A percentile compares a stretch with the other conserved stretches of the same genome.
phyloP scores from a whole-genome alignment of 2,113 vertebrate genomes.

The Pongo pygmaeus region DNA sequence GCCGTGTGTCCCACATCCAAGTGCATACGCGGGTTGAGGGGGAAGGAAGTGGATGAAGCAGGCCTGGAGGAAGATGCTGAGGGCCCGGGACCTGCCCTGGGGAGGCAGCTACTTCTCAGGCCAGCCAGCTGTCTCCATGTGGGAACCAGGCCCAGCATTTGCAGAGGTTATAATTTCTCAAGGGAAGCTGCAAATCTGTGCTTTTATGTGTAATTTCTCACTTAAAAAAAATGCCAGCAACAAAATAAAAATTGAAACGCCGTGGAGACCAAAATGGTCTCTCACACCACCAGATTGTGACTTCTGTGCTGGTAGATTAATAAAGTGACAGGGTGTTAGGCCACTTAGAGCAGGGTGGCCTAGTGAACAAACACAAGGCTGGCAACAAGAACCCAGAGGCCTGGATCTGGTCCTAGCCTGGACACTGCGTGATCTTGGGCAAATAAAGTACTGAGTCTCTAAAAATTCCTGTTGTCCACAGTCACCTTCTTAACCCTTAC shows the following conservation, averaged over 20 bases:
- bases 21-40: rapidly evolving
- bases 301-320: neutral
- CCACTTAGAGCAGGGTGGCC: neutral
- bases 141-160: neutral
- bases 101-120: neutral
- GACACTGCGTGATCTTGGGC: neutral
- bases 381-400: rapidly evolving
- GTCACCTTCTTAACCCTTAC: no score
- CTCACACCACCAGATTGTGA: neutral
- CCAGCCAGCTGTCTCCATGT: rapidly evolving
- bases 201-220: neutral
- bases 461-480: neutral
- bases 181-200: neutral
- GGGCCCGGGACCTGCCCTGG: neutral
- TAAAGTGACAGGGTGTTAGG: neutral
- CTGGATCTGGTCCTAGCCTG: neutral
- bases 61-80: neutral
- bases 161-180: neutral
- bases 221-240: neutral
- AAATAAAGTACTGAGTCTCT: neutral
- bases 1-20: rapidly evolving
- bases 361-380: neutral
- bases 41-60: no score
- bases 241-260: neutral
- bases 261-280: neutral